These are phyloP conservation scores for Eupristina koningsbergeri DNA, from an alignment of 1,140 invertebrate species.

Conservation along the genomic window DNA sequence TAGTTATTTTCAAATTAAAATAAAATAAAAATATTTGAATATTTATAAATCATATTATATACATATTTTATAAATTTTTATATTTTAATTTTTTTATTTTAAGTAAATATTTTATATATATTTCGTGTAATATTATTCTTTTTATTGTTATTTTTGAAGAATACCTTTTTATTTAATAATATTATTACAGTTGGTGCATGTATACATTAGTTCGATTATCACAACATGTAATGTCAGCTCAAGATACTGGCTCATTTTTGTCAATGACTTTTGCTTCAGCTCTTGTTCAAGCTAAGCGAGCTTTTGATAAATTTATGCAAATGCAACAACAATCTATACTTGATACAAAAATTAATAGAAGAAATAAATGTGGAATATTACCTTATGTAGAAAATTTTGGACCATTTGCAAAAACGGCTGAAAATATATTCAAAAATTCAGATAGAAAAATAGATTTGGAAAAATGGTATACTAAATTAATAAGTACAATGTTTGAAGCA, in stretches of 20 bases:
- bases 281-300: constrained; percentile 93
- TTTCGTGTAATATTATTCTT: no score
- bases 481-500: constrained; percentile 89
- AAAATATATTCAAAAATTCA: constrained; percentile 89
- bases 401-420: constrained; percentile 88
- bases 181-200: constrained; percentile 87
- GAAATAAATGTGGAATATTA: constrained; percentile 92
- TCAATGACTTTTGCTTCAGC: constrained; percentile 91
- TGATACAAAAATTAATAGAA: constrained; percentile 79
- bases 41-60: no score
- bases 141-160: constrained; percentile 3
- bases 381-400: constrained; percentile 94
- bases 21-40: no score
- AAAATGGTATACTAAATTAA: constrained; percentile 92
- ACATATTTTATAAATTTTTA: no score
- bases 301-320: constrained; percentile 94
- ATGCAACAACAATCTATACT: constrained; percentile 89
- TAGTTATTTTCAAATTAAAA: no score
- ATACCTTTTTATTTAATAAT: constrained; percentile 35
- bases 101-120: no score
- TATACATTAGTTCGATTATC: constrained; percentile 91
- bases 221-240: constrained; percentile 91
- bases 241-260: constrained; percentile 92
- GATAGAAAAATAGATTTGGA: constrained; percentile 95
- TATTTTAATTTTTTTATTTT: no score